Base-by-base conservation (phyloP, 2,888 invertebrate species). In the Polylopha cassiicola region DNA sequence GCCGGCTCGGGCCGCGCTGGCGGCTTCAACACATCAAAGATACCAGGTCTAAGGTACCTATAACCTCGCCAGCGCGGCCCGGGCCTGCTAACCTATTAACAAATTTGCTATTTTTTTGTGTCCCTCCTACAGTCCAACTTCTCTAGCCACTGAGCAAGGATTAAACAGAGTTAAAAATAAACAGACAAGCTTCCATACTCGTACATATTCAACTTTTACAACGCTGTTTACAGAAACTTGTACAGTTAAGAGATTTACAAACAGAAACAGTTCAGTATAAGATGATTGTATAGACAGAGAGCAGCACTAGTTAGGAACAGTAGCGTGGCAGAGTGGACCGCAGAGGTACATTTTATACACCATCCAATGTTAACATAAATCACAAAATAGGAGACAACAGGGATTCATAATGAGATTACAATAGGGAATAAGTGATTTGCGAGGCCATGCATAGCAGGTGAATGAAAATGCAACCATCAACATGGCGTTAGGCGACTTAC, bases 401-500 rank as follows among this genome's bases (percentile, higher is more conserved):
- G 82, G 84, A 85, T 85, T 85, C 84, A 77, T 68, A 66, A 74
- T 78, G 81, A 84, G 80, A 82, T 80, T 80, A 79, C 68, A 71
- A 64, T 64, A 65, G 74, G 73, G 73, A 73, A 78, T 74, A 73
- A 53, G 51, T 53, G 47, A 43, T 65, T 73, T 55, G 73, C 72
- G 74, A 79, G 80, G 82, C 78, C 73, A 75, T 73, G 79, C 80
- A 76, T 73, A 77, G 79, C 78, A 78, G 74, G 72, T 78, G 79
- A 78, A 64, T 74, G 75, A 72, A 65, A 69, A 74, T 78, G 78
- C 77, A 79, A 80, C 79, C 73, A 69, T 74, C 73, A 73, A 73
- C 72, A 67, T 61, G 67, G 66, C 67, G 72, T 75, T 70, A 76
- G 74, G 73, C 72, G 67, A n/a, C 61, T 59, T 61, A 64, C 73